Conservation (phyloP, 2,797 vertebrate species). For the Argya squamiceps region DNA sequence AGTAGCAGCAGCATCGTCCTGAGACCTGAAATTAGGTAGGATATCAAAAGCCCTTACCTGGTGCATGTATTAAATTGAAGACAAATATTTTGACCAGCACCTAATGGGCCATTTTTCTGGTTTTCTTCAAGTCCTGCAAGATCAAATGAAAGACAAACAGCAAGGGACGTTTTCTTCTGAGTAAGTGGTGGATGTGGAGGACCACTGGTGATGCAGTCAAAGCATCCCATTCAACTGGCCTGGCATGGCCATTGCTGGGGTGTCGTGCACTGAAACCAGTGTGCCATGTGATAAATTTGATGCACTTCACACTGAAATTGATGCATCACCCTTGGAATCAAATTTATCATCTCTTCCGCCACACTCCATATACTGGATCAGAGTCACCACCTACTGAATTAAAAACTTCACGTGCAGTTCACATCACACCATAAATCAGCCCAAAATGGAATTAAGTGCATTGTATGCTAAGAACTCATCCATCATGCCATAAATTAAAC, state of each 20-base stretch:
- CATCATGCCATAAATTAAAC: constrained; percentile 64
- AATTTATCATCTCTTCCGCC: constrained; percentile 53
- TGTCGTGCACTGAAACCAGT: neutral
- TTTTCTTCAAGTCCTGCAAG: neutral
- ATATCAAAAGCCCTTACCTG: neutral
- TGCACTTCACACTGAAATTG: constrained; percentile 43
- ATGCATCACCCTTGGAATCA: constrained; percentile 54
- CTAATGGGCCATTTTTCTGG: neutral
- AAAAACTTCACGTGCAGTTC: constrained; percentile 64
- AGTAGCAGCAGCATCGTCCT: neutral
- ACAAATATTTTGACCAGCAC: neutral
- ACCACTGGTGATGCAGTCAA: neutral
- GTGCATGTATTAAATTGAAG: neutral
- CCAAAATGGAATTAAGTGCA: constrained; percentile 66
- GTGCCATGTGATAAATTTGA: constrained; percentile 1
- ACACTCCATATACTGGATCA: constrained; percentile 53
- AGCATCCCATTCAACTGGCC: neutral
- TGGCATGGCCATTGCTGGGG: neutral
- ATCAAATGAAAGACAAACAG: neutral
- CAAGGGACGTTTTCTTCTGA: neutral
- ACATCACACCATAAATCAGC: constrained; percentile 66
- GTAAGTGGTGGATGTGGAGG: neutral
- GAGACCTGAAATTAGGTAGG: neutral
- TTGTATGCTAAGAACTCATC: constrained; percentile 64
- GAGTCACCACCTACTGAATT: constrained; percentile 70